Percentiles rank a stretch among this genome's conserved stretches.
phyloP scores from a whole-genome alignment of 2,888 invertebrate genomes.

The Bugulina stolonifera region DNA sequence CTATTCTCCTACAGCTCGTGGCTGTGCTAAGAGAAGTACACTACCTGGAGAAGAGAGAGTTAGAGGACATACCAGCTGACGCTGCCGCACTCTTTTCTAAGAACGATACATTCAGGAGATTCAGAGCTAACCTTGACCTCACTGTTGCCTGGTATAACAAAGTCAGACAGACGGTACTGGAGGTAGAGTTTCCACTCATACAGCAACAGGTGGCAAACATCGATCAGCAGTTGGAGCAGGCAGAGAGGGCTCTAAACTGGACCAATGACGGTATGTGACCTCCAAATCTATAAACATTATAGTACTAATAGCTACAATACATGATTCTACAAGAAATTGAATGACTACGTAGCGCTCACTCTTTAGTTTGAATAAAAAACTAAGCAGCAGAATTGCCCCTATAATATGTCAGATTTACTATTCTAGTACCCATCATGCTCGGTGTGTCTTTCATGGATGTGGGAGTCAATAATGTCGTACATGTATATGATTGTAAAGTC shows the following conservation, averaged over 20 bases:
- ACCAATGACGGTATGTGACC: constrained; percentile 70
- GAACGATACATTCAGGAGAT: constrained; percentile 74
- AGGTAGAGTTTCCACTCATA: constrained; percentile 80
- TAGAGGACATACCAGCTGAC: constrained; percentile 55
- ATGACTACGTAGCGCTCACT: no score
- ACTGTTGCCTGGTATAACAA: constrained; percentile 70
- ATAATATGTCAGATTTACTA: no score
- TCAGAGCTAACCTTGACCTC: constrained; percentile 56
- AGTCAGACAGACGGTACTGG: constrained; percentile 69
- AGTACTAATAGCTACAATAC: no score
- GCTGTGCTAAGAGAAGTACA: constrained; percentile 82
- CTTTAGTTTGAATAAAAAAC: no score
- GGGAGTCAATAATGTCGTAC: no score
- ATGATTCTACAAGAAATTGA: no score
- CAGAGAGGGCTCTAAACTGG: constrained; percentile 77
- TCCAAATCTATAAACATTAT: no score
- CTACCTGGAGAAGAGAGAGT: constrained; percentile 72
- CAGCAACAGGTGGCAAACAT: constrained; percentile 76
- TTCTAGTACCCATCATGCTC: no score
- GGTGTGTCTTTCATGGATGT: no score
- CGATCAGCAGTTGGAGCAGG: constrained; percentile 72
- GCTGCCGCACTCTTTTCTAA: constrained; percentile 70
- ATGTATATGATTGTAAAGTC: no score
- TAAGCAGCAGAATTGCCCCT: no score
- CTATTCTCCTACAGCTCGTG: no score